phyloP scores from a whole-genome alignment of 2,797 vertebrate species.

The Pachyuromys duprasi region DNA sequence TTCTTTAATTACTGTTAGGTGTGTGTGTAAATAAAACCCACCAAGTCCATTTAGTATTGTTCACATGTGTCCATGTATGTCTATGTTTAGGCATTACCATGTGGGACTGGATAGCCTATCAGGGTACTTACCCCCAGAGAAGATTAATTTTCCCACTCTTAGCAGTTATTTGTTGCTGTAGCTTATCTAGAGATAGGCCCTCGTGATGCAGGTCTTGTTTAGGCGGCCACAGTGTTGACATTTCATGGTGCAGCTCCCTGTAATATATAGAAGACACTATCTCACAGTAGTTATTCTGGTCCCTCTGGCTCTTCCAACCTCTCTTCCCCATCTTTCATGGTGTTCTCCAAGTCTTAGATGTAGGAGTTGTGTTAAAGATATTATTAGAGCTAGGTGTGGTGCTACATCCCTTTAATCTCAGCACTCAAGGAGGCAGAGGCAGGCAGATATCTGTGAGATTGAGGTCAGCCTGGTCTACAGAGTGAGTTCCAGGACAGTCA shows the following conservation, averaged over 20 bases:
- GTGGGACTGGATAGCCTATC: not conserved
- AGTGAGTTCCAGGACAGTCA: not conserved
- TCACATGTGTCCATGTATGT: too few relatives aligned
- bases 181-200: not conserved
- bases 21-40: not conserved
- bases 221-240: too few relatives aligned
- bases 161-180: too few relatives aligned
- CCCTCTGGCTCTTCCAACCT: not conserved
- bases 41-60: not conserved
- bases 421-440: not conserved
- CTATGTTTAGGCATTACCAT: not conserved
- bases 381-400: not conserved
- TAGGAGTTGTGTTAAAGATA: not conserved
- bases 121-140: not conserved
- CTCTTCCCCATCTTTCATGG: too few relatives aligned
- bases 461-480: not conserved
- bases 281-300: not conserved
- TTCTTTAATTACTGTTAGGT: not conserved
- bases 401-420: not conserved
- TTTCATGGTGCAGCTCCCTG: too few relatives aligned
- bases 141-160: not conserved
- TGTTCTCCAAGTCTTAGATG: not conserved
- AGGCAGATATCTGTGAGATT: not conserved
- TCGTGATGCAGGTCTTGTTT: not conserved
- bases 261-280: not conserved